Percentiles rank a stretch among this genome's conserved stretches.
These are phyloP conservation scores for Tiliacea aurago DNA, from an alignment of 2,888 invertebrate genomes.

Conservation along the genomic window DNA sequence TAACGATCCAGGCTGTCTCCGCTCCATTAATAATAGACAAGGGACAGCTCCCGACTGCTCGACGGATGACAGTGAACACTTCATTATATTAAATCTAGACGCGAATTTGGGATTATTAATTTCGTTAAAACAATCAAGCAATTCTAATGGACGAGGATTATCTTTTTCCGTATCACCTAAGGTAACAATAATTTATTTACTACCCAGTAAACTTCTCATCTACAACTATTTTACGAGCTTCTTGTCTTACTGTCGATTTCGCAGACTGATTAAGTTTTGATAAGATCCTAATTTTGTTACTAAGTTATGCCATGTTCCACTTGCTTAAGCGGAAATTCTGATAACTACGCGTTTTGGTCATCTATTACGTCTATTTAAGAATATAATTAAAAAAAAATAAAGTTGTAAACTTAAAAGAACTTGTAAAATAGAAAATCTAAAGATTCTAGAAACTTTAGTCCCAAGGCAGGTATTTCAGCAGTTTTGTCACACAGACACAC, in stretches of 20 bases:
- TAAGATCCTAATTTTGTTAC: not conserved
- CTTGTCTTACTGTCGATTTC: not conserved
- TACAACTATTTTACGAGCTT: constrained; percentile 6
- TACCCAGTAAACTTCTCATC: not conserved
- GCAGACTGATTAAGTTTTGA: constrained; percentile 16
- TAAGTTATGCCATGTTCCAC: not conserved
- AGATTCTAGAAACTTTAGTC: not conserved
- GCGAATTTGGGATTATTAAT: not conserved
- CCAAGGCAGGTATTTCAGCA: not conserved
- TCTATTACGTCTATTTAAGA: not conserved
- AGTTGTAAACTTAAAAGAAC: not conserved
- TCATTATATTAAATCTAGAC: constrained; percentile 76
- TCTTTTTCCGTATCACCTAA: no score
- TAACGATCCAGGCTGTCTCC: constrained; percentile 70
- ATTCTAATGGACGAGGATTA: not conserved
- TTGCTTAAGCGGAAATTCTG: not conserved
- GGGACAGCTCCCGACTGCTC: constrained; percentile 71
- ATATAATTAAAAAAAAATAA: not conserved
- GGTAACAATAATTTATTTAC: not conserved
- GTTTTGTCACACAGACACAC: not conserved
- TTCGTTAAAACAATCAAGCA: not conserved
- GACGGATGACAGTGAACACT: constrained; percentile 71
- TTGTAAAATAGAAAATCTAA: not conserved
- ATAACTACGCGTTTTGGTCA: not conserved
- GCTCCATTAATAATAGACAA: constrained; percentile 75